Percentiles rank a stretch among this genome's conserved stretches.
These are phyloP conservation scores for Bostrychus sinensis DNA, from an alignment of 2,113 vertebrate species.

Conservation along the genomic window DNA sequence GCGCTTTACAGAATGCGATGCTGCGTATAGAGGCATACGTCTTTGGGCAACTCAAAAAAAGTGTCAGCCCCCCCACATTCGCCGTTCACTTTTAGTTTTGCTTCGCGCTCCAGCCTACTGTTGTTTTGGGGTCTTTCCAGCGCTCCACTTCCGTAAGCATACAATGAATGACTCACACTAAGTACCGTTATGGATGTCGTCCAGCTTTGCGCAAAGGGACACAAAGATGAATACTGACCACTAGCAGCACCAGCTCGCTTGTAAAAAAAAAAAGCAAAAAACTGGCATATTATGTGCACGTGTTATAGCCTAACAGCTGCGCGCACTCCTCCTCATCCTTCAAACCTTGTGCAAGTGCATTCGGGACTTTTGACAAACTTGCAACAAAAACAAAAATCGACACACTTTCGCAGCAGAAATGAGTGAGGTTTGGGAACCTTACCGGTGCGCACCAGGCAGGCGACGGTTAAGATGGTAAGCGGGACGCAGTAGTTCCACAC, in stretches of 20 bases:
- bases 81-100: constrained; percentile 63
- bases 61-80: constrained; percentile 2
- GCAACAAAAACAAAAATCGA: constrained; percentile 9
- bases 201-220: constrained; percentile 11
- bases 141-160: neutral
- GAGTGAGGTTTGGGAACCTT: constrained; percentile 45
- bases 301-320: constrained; percentile 13
- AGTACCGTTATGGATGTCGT: neutral
- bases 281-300: constrained; percentile 36
- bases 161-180: constrained; percentile 38
- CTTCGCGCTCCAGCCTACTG: neutral
- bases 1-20: neutral
- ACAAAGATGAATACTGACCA: neutral
- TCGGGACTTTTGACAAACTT: constrained; percentile 51
- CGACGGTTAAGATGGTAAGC: constrained; percentile 61
- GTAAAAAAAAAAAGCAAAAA: too few relatives aligned
- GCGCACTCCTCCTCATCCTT: constrained; percentile 14
- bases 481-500: constrained; percentile 79
- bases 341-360: neutral
- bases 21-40: too few relatives aligned
- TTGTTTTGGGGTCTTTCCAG: constrained; percentile 19
- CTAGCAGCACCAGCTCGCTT: constrained; percentile 13
- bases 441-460: constrained; percentile 73
- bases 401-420: constrained; percentile 34
- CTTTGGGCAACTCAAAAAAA: constrained; percentile 12